phyloP scores from a whole-genome alignment of 2,797 vertebrate genomes.

The Salmo trutta region DNA sequence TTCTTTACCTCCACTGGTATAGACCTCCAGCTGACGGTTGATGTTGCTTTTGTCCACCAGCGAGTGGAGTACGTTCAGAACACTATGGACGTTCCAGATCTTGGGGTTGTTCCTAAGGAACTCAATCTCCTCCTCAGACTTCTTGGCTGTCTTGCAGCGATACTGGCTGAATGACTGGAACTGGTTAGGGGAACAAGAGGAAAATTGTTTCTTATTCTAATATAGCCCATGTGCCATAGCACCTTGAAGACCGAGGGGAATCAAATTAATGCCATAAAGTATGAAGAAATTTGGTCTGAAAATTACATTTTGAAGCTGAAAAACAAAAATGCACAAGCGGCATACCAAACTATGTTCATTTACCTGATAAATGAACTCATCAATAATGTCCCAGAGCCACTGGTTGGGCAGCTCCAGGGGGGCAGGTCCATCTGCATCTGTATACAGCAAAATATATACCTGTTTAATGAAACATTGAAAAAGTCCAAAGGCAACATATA shows the following conservation, averaged over 20 bases:
- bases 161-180: slow-evolving; percentile 99
- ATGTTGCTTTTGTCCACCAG: slow-evolving; percentile 99
- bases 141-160: slow-evolving; percentile 97
- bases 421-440: slow-evolving; percentile 97
- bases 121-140: slow-evolving; percentile 95
- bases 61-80: slow-evolving; percentile 96
- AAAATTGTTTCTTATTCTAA: background rate
- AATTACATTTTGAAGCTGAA: too few species aligned
- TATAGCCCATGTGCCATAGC: background rate
- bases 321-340: too few species aligned
- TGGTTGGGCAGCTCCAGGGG: slow-evolving; percentile 97
- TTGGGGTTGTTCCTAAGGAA: slow-evolving; percentile 97
- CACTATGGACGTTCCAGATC: slow-evolving; percentile 99
- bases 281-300: background rate
- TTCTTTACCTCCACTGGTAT: slow-evolving; percentile 93
- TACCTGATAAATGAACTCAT: slow-evolving; percentile 99
- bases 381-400: slow-evolving; percentile 99
- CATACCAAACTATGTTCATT: background rate
- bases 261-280: background rate
- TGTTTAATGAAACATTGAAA: background rate
- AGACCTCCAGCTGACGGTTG: slow-evolving; percentile 96
- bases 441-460: slow-evolving; percentile 24
- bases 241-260: background rate
- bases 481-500: background rate
- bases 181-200: slow-evolving; percentile 60